These are phyloP conservation scores for Mechanitis messenoides DNA, from an alignment of 2,888 invertebrate species.

Conservation along the genomic window DNA sequence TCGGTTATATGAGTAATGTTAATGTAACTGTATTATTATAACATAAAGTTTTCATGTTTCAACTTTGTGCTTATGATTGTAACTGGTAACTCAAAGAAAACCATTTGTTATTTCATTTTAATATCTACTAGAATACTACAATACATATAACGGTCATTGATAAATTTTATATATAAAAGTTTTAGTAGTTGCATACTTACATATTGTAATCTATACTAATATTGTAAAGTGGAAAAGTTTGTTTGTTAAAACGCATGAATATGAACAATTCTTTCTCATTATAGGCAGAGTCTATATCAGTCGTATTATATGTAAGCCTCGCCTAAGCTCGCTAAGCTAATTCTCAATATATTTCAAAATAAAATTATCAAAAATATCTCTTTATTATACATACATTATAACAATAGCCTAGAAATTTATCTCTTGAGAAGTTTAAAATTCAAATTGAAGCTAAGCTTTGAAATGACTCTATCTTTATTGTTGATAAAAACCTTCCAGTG, in stretches of 20 bases:
- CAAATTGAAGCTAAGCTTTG: not conserved
- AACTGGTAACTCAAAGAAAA: too few relatives aligned
- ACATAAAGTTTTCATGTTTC: conserved; percentile 51
- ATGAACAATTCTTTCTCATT: too few relatives aligned
- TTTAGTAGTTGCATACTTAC: not conserved
- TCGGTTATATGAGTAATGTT: conserved; percentile 39
- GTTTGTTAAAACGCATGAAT: too few relatives aligned
- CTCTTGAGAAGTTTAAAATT: not conserved
- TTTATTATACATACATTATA: not conserved
- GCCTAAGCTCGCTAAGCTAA: too few relatives aligned
- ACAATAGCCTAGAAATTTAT: conserved; percentile 2
- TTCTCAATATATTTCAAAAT: too few relatives aligned
- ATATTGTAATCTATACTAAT: not conserved
- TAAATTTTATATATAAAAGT: too few relatives aligned
- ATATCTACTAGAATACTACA: too few relatives aligned
- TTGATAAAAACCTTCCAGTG: not conserved
- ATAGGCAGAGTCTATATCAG: too few relatives aligned
- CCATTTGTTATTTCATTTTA: too few relatives aligned
- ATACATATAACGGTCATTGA: too few relatives aligned
- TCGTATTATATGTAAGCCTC: too few relatives aligned
- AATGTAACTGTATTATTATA: conserved; percentile 46
- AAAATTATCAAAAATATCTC: not conserved
- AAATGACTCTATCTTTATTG: conserved; percentile 3
- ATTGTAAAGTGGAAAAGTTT: too few relatives aligned
- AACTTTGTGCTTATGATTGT: not conserved